A percentile compares a stretch with the other conserved stretches of the same genome.
Conservation (phyloP, 2,113 vertebrate genomes). For the Colinus virginianus region DNA sequence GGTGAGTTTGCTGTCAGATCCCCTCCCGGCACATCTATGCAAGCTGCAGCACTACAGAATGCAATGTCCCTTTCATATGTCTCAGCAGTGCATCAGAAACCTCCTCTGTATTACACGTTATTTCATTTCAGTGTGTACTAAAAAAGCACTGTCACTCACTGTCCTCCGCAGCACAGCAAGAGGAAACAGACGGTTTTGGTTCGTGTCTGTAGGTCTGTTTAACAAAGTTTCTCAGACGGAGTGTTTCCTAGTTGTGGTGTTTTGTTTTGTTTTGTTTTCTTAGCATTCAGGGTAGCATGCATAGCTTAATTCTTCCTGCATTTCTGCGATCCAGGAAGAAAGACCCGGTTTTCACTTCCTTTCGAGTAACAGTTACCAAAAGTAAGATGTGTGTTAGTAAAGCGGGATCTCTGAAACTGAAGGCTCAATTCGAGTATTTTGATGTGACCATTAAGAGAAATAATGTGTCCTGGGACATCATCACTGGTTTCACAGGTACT, state of each 20-base stretch:
- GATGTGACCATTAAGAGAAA: neutral
- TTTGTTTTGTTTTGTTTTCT: conserved; percentile 63
- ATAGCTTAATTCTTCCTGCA: conserved; percentile 48
- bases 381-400: neutral
- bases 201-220: conserved; percentile 16
- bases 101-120: neutral
- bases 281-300: conserved; percentile 17
- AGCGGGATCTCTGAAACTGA: neutral
- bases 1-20: neutral
- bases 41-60: neutral
- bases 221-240: conserved; percentile 15
- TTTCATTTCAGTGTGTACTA: neutral
- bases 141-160: neutral
- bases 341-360: conserved; percentile 51
- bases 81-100: neutral
- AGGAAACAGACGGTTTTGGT: conserved; percentile 34
- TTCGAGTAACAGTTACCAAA: conserved; percentile 19
- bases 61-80: neutral
- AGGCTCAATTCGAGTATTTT: neutral
- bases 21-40: neutral
- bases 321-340: conserved; percentile 58
- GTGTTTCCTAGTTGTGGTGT: conserved; percentile 40
- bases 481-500: neutral
- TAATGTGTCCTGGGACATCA: neutral
- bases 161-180: neutral